These are phyloP conservation scores for Coptodon bakossiorum DNA, from an alignment of 2,113 vertebrate genomes.

Conservation along the genomic window DNA sequence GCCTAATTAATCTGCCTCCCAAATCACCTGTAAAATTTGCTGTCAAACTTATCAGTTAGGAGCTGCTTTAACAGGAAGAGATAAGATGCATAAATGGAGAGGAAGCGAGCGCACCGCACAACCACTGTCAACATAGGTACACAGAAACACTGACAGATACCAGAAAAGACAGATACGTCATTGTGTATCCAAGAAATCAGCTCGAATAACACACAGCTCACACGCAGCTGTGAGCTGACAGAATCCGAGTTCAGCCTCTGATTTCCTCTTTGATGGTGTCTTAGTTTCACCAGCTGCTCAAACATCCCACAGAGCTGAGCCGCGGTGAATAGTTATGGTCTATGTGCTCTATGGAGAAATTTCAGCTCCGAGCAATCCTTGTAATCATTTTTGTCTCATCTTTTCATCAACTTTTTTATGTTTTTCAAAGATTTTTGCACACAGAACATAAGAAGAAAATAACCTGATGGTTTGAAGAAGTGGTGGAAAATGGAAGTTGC, in stretches of 20 bases:
- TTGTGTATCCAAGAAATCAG: neutral
- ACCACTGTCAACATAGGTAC: neutral
- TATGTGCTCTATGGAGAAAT: neutral
- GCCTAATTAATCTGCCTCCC: neutral
- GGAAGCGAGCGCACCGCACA: neutral
- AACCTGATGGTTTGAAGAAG: neutral
- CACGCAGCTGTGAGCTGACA: neutral
- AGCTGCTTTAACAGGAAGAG: neutral
- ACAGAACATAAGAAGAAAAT: neutral
- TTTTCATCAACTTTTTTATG: neutral
- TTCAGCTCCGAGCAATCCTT: neutral
- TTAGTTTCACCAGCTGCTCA: neutral
- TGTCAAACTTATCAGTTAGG: neutral
- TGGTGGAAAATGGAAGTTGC: neutral
- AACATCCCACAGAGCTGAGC: neutral
- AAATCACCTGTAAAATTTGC: neutral
- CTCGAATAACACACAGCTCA: neutral
- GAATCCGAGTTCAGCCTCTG: neutral
- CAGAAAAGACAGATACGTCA: neutral
- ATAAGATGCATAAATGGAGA: neutral
- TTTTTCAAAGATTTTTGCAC: neutral
- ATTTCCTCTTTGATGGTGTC: neutral
- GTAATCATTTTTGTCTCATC: neutral
- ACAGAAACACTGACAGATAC: neutral
- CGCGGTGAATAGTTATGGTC: rapidly evolving